A percentile compares a stretch with the other conserved stretches of the same genome.
phyloP scores from a whole-genome alignment of 2,888 invertebrate genomes.

The Ophion slaviceki region DNA sequence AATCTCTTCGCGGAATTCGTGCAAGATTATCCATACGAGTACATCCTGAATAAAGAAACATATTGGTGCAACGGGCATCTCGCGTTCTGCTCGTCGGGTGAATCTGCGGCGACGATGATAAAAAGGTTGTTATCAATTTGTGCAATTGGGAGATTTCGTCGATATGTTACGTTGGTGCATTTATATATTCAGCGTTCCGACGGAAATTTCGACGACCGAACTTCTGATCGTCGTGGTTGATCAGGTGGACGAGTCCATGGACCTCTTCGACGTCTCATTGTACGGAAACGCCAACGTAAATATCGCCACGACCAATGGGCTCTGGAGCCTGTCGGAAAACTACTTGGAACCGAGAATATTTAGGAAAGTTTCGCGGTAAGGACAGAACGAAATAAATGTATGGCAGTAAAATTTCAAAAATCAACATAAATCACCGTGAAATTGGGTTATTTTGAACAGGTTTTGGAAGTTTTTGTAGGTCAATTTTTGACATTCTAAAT shows the following conservation, averaged over 20 bases:
- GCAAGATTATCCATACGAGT: conserved; percentile 71
- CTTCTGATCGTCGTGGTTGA: conserved; percentile 73
- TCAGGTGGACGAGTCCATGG: conserved; percentile 60
- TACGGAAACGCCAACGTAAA: conserved; percentile 75
- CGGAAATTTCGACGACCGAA: conserved; percentile 71
- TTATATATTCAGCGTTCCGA: conserved; percentile 70
- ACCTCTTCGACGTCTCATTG: conserved; percentile 70
- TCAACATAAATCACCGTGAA: background rate
- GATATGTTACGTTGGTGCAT: conserved; percentile 2
- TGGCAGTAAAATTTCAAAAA: background rate
- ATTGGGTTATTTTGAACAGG: background rate
- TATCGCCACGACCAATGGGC: conserved; percentile 71
- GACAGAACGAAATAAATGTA: background rate
- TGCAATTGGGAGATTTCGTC: background rate
- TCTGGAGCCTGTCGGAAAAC: conserved; percentile 76
- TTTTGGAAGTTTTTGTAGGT: no score
- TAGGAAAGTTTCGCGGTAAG: conserved; percentile 69
- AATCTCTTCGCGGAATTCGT: background rate
- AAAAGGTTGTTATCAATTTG: conserved; percentile 15
- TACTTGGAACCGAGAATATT: conserved; percentile 74
- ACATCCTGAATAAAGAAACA: conserved; percentile 66
- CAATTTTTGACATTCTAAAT: no score
- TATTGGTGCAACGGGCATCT: conserved; percentile 74
- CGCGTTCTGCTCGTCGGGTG: conserved; percentile 68
- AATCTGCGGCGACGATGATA: conserved; percentile 40